phyloP scores from a whole-genome alignment of 1,140 invertebrate genomes.

The Brachionus angularis region DNA sequence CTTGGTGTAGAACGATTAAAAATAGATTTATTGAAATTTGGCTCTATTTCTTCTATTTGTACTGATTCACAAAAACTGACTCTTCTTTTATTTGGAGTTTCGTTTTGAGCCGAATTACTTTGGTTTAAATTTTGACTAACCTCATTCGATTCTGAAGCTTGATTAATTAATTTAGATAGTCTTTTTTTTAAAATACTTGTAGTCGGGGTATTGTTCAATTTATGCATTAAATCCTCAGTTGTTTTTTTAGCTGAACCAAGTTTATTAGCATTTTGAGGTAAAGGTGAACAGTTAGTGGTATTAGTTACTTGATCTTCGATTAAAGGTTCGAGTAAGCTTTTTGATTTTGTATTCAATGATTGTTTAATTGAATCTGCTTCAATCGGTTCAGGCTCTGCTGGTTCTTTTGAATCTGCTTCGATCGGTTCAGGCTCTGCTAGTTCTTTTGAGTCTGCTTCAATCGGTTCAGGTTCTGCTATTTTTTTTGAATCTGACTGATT shows the following conservation, averaged over 20 bases:
- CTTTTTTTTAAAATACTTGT: conserved; percentile 40
- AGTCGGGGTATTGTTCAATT: conserved; percentile 33
- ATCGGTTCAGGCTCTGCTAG: neutral
- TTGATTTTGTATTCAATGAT: too few species aligned
- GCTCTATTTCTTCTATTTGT: conserved; percentile 31
- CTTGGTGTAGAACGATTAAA: conserved; percentile 12
- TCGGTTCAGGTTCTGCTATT: neutral
- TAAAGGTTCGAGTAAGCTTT: too few species aligned
- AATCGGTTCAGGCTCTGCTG: neutral
- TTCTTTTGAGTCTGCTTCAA: neutral
- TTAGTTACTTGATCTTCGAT: too few species aligned
- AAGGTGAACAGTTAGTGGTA: too few species aligned
- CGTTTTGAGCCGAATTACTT: neutral
- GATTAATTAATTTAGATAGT: neutral
- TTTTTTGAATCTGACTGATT: neutral
- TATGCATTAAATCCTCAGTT: conserved; percentile 13
- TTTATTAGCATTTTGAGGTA: too few species aligned
- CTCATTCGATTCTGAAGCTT: neutral
- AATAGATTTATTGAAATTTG: conserved; percentile 25
- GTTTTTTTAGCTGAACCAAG: neutral
- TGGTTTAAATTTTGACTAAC: too few species aligned
- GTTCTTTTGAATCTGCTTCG: neutral
- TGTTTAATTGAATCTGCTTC: neutral
- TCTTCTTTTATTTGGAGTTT: conserved; percentile 25
- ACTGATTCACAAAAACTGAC: conserved; percentile 41